phyloP scores from a whole-genome alignment of 2,797 vertebrate species.

The Streptopelia turtur region DNA sequence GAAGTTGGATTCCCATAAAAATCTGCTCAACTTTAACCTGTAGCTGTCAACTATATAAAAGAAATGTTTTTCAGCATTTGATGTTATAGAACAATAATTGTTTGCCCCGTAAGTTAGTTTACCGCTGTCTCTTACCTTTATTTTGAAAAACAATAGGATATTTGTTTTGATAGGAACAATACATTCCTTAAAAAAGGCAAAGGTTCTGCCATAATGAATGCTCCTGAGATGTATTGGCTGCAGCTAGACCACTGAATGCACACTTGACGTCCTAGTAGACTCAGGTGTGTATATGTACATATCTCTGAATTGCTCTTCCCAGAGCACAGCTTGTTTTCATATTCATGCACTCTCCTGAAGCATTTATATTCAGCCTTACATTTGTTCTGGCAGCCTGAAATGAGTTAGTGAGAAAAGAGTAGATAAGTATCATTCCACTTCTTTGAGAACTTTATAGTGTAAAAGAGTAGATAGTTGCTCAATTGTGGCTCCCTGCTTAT shows the following conservation, averaged over 20 bases:
- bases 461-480: not conserved
- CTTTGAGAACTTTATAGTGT: not conserved
- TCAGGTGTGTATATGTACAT: fast-evolving
- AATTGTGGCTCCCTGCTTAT: not conserved
- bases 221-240: not conserved
- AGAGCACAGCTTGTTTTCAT: not conserved
- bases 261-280: not conserved
- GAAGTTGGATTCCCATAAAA: not conserved
- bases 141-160: not conserved
- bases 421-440: not conserved
- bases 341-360: not conserved
- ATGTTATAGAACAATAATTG: not conserved
- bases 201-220: not conserved
- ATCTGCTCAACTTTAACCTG: not conserved
- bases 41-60: not conserved
- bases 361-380: not conserved
- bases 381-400: not conserved
- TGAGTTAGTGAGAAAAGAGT: not conserved
- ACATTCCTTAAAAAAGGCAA: not conserved
- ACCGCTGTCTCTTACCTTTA: not conserved
- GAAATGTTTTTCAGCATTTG: not conserved
- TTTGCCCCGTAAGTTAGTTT: not conserved
- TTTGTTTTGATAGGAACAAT: not conserved
- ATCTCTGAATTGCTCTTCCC: not conserved
- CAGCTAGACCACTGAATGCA: not conserved